phyloP scores from a whole-genome alignment of 2,113 vertebrate species.

The Coptodon rendalli region DNA sequence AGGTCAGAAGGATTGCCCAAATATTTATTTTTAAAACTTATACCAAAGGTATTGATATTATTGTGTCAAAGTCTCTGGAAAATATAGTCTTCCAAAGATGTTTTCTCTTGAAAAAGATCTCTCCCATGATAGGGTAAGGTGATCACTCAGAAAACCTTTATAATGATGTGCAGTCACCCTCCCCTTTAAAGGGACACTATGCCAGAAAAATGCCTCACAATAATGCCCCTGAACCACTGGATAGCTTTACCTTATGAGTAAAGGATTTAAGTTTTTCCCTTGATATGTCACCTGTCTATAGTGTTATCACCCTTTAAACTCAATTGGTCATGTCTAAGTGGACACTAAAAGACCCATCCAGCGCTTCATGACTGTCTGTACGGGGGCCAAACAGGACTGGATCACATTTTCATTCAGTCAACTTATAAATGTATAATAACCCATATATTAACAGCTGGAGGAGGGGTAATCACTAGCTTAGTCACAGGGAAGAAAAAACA shows the following conservation, averaged over 20 bases:
- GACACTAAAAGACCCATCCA: slow-evolving; percentile 51
- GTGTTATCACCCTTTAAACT: slow-evolving; percentile 47
- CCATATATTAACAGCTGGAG: neutral
- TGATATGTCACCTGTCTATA: neutral
- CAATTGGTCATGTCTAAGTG: slow-evolving; percentile 63
- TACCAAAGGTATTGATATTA: neutral
- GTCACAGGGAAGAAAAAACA: neutral
- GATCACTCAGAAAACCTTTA: neutral
- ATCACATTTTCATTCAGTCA: slow-evolving; percentile 15
- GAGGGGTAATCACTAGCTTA: neutral
- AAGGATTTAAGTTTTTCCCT: neutral
- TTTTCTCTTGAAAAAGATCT: neutral
- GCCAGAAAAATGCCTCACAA: neutral
- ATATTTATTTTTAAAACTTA: neutral
- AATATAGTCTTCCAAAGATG: neutral
- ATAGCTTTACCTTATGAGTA: neutral
- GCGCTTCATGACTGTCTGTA: slow-evolving; percentile 53
- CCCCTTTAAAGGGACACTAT: neutral
- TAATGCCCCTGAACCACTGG: neutral
- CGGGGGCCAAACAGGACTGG: slow-evolving; percentile 32
- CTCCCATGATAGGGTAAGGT: neutral
- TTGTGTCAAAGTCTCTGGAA: neutral
- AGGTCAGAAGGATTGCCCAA: neutral
- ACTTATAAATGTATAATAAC: neutral
- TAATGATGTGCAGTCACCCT: neutral